Percentiles rank a stretch among this genome's conserved stretches.
Conservation (phyloP, 2,888 invertebrate species). For the Caprella mutica region DNA sequence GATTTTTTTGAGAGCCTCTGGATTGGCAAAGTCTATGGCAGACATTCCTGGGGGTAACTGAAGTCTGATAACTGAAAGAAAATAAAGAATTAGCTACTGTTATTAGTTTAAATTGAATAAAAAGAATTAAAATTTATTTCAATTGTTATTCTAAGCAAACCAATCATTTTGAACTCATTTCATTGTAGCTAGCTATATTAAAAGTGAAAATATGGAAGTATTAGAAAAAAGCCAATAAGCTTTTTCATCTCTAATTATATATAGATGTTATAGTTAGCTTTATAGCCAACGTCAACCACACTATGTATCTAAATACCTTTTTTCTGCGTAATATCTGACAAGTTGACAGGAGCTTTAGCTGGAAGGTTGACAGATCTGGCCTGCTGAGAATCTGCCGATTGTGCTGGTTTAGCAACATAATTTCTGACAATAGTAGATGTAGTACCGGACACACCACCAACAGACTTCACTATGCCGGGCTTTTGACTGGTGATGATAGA, state of each 20-base stretch:
- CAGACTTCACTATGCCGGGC: too few relatives aligned
- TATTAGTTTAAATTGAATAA: too few relatives aligned
- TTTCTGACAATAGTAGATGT: too few relatives aligned
- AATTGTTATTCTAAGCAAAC: not conserved
- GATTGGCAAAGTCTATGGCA: not conserved
- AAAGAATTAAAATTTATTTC: not conserved
- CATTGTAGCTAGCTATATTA: not conserved
- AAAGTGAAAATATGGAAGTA: not conserved
- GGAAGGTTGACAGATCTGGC: too few relatives aligned
- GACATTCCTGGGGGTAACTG: not conserved
- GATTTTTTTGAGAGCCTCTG: conserved; percentile 2
- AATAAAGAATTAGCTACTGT: too few relatives aligned
- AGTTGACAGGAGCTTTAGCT: too few relatives aligned
- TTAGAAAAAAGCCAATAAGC: not conserved
- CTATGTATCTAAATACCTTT: not conserved
- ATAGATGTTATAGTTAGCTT: not conserved
- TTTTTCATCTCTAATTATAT: not conserved
- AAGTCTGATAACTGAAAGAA: conserved; percentile 1
- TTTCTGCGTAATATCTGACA: too few relatives aligned
- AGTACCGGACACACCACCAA: too few relatives aligned
- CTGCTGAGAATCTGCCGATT: too few relatives aligned
- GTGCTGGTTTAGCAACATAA: too few relatives aligned
- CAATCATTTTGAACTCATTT: not conserved
- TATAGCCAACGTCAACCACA: not conserved
- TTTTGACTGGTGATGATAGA: too few relatives aligned